Percentiles rank a stretch among this genome's conserved stretches.
Evolutionary conservation across 2,888 invertebrate genomes (phyloP).

Genomic region (Mayetiola destructor): DNA sequence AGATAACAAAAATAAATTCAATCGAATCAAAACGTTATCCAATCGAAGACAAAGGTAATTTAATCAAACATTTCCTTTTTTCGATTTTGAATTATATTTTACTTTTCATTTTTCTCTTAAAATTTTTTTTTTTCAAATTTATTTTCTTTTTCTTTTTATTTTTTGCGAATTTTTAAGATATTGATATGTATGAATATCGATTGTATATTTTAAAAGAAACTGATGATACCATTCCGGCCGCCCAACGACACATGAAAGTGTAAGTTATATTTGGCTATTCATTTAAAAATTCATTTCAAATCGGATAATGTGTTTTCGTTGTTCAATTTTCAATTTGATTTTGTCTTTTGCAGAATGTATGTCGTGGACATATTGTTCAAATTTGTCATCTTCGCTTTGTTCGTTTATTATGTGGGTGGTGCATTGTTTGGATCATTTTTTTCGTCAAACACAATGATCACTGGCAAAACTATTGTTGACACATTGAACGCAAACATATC

Average conservation of each 20-base stretch:
- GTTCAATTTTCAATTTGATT: neutral
- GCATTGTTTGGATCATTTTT: neutral
- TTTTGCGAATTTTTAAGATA: too few relatives aligned
- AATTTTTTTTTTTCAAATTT: too few relatives aligned
- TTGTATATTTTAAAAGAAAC: slow-evolving; percentile 68
- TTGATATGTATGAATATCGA: slow-evolving; percentile 67
- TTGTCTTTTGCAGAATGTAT: neutral
- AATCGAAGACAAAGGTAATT: slow-evolving; percentile 46
- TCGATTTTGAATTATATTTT: too few relatives aligned
- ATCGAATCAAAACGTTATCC: slow-evolving; percentile 51
- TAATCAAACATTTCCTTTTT: too few relatives aligned
- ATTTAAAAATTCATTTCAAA: neutral
- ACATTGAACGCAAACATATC: neutral
- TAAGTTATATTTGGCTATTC: slow-evolving; percentile 36
- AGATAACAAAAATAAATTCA: slow-evolving; percentile 47
- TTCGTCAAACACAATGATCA: neutral
- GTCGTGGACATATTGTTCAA: neutral
- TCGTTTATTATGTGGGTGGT: slow-evolving; percentile 1
- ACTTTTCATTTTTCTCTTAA: too few relatives aligned
- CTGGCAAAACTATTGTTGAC: neutral
- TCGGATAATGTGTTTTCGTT: too few relatives aligned
- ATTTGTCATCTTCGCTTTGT: neutral
- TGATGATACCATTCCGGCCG: slow-evolving; percentile 65
- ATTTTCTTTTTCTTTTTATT: too few relatives aligned
- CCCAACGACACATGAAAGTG: slow-evolving; percentile 65